Evolutionary conservation across 2,113 vertebrate genomes (phyloP).

Genomic region (Cisticola juncidis): DNA sequence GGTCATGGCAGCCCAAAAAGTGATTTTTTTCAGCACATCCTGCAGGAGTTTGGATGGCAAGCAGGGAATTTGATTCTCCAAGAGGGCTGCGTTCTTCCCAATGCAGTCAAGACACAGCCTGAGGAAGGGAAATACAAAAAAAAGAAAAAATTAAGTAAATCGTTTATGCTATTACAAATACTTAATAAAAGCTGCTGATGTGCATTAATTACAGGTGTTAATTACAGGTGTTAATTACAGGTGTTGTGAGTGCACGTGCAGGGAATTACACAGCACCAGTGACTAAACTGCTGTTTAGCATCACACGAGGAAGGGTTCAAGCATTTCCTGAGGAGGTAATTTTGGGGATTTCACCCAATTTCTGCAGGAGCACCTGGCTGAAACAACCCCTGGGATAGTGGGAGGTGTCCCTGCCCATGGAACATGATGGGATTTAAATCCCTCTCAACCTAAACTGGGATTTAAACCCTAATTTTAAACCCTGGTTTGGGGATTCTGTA

Average conservation of each 20-base stretch:
- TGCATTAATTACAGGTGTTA: not conserved
- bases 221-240: not conserved
- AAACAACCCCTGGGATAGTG: not conserved
- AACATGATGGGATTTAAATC: not conserved
- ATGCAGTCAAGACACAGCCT: constrained; percentile 90
- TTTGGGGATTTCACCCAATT: not conserved
- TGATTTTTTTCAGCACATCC: constrained; percentile 82
- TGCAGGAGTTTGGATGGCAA: constrained; percentile 83
- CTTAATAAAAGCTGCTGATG: not conserved
- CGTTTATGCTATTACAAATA: not conserved
- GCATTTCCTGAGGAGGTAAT: not conserved
- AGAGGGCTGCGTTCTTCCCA: constrained; percentile 76
- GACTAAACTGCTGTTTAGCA: not conserved
- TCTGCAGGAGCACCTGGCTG: not conserved
- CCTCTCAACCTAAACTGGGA: not conserved
- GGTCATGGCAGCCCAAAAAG: constrained; percentile 82
- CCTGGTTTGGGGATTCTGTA: not conserved
- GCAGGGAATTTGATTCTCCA: constrained; percentile 79
- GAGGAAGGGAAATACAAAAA: rapidly evolving
- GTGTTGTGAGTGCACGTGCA: not conserved
- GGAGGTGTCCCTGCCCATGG: not conserved
- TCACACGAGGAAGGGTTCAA: not conserved
- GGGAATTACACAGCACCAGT: not conserved
- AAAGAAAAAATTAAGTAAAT: not conserved
- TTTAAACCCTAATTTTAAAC: not conserved